Base-by-base conservation (phyloP, 2,797 vertebrate genomes). In the Thunnus albacares region DNA sequence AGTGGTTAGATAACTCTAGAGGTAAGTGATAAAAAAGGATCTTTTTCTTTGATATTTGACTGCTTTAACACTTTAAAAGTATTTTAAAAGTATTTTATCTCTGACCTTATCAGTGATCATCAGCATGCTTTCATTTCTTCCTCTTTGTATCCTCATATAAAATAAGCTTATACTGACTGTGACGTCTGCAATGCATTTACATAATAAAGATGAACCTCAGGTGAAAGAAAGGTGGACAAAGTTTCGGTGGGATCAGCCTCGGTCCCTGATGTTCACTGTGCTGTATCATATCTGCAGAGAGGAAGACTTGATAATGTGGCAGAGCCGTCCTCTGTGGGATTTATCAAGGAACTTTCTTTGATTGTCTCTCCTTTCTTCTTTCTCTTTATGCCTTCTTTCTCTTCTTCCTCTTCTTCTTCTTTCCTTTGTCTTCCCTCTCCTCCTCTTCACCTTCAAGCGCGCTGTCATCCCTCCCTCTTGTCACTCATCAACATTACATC, bases 311-410 rank as follows among this genome's bases (percentile, higher is more conserved):
- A 74, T 77, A 59, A 84, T 64, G 73, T 66, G 71, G 70, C 82
- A 66, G 35, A 63, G 80, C 68, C 17, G 4, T 96, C 93, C 96
- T 96, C 97, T 96, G 95, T 92, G 93, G 96, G 92, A 96, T 95
- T 96, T 96, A 95, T 97, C 94, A 96, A 95, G 94, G 94, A 96
- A 95, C 95, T 93, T 96, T 96, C 96, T 98, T 97, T 97, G 96
- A 97, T 97, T 96, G 95, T 95, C 94, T 95, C 90, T 56, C 72
- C 84, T 92, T 88, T 92, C 79, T 89, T 91, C 83, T 84, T 56
- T 35, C 61, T 87, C 80, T 77, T 76, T 62, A 58, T 12, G 8
- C 69, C 79, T 71, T 75, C 49, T 74, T 66, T 63, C 64, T 80
- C 66, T 78, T 89, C 75, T 57, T 28, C 72, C 55, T 51, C 68